Conservation (phyloP, 2,797 vertebrate species). For the Limosa lapponica region DNA sequence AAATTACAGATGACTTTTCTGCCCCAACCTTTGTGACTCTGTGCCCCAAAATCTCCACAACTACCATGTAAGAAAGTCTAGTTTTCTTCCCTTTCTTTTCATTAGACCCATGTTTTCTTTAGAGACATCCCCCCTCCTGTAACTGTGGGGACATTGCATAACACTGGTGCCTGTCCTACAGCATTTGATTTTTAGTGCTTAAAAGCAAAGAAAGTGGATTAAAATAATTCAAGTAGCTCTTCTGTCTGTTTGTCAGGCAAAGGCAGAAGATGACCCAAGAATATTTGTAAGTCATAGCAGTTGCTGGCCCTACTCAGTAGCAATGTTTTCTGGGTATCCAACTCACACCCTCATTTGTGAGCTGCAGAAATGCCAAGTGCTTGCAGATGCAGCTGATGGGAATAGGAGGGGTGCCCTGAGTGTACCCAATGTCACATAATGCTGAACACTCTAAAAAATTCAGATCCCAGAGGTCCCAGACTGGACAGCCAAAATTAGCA, state of each 20-base stretch:
- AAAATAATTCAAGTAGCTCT: not conserved
- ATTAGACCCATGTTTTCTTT: not conserved
- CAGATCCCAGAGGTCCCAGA: not conserved
- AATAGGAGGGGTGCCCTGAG: not conserved
- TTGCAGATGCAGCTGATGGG: not conserved
- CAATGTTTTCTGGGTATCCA: not conserved
- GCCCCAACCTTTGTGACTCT: not conserved
- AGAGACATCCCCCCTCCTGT: not conserved
- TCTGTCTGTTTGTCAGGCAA: not conserved
- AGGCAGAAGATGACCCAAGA: not conserved
- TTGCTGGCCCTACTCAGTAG: not conserved
- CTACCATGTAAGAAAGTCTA: not conserved
- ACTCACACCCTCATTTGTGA: not conserved
- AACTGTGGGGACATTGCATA: not conserved
- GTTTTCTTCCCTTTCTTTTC: not conserved
- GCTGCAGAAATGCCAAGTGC: rapidly evolving
- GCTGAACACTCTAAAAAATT: not conserved
- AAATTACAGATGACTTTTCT: not conserved
- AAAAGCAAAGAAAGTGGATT: not conserved
- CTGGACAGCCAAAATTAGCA: not conserved
- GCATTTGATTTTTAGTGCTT: not conserved
- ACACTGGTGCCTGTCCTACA: not conserved
- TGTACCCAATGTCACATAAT: rapidly evolving
- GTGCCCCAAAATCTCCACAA: not conserved
- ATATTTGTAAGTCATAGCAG: not conserved